Conservation (phyloP, 2,888 invertebrate genomes). For the Eupithecia tripunctaria region DNA sequence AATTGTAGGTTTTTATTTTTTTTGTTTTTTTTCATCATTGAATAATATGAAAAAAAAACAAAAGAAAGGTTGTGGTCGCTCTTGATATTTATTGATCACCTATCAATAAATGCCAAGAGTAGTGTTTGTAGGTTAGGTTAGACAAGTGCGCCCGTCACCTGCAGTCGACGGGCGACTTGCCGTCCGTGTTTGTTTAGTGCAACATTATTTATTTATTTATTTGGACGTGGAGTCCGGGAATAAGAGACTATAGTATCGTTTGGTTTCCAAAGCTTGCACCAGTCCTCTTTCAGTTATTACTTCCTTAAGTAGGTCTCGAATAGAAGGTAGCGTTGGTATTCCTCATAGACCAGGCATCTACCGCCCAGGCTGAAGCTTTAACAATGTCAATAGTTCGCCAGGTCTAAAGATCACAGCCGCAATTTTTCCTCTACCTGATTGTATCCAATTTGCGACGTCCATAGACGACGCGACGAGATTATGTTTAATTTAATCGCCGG, state of each 20-base stretch:
- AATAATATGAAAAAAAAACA: too few relatives aligned
- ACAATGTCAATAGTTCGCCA: background rate
- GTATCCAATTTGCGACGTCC: conserved; percentile 26
- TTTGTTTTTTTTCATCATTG: too few relatives aligned
- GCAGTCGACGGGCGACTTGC: too few relatives aligned
- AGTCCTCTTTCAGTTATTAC: background rate
- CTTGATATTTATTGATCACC: background rate
- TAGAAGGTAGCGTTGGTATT: background rate
- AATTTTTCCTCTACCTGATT: conserved; percentile 13
- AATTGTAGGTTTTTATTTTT: too few relatives aligned
- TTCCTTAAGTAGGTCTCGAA: background rate
- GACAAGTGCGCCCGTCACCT: too few relatives aligned
- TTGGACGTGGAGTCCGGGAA: too few relatives aligned
- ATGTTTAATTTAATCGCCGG: conserved; percentile 23
- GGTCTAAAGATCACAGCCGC: background rate
- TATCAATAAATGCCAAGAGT: too few relatives aligned
- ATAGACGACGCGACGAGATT: conserved; percentile 14
- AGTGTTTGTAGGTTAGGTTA: too few relatives aligned
- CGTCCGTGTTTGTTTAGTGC: too few relatives aligned
- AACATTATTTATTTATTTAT: too few relatives aligned
- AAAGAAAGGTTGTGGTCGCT: too few relatives aligned
- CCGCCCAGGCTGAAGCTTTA: background rate
- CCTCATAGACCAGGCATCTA: background rate
- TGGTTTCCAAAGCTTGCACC: background rate
- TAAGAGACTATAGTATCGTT: too few relatives aligned